Evolutionary conservation across 2,797 vertebrate genomes (phyloP), one percentile per base, ranked within the genome.

Genomic region (Orientallactaga sibirica): DNA sequence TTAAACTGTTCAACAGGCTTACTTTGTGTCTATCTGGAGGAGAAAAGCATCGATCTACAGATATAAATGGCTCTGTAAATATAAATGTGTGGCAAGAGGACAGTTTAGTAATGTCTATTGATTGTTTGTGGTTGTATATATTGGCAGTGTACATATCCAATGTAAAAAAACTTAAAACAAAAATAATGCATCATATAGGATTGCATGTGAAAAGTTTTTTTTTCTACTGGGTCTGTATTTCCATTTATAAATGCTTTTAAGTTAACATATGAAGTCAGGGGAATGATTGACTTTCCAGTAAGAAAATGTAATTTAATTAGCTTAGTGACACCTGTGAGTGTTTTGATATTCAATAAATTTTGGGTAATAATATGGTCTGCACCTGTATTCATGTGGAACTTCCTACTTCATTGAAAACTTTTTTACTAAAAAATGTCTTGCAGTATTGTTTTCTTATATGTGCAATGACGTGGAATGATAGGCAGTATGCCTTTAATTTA

Each of bases 161-260:
- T 94, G 90, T 96, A 90, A 97, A 95, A 95, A 92, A 93, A 80
- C 77, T 92, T 93, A 96, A 93, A 70, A 95, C 48, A 52, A 88
- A 87, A 91, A 95, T 70, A 86, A 89, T 95, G 95, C 95, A 88
- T 97, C 96, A 92, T 97, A 96, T 89, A 97, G 95, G 88, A 92
- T 27, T 97, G 98, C 98, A 98, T 98, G 98, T 98, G 96, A 96
- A 95, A 33, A 96, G 94, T 58, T 55, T 9, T 55, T 14, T 98
- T 97, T 98, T 97, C 97, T 98, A 97, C 96, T 97, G 95, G 93
- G 95, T 93, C 61, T 94, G 2, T 88, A 82, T 97, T 97, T 96
- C 94, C 92, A 95, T 98, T 98, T 98, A 96, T 97, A 97, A 96
- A 81, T 91, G 95, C 94, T 93, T 96, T 94, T 90, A 96, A 96